Evolutionary conservation across 2,888 invertebrate species (phyloP).

Genomic region (Lithophane leautieri): DNA sequence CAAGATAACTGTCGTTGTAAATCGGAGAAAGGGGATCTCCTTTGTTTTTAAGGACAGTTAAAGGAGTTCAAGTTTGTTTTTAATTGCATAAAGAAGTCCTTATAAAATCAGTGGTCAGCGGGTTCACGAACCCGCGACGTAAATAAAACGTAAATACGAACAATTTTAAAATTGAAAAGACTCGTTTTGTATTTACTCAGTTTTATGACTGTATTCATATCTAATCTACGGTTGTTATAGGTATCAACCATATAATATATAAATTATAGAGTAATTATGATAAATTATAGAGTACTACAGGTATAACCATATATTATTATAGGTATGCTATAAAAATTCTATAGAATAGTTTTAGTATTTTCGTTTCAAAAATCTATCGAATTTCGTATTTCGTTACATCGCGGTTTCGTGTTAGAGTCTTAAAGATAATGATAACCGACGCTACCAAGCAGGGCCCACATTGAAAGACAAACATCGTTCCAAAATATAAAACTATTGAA

Average conservation of each 20-base stretch:
- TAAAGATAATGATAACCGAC: background rate
- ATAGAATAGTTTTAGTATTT: background rate
- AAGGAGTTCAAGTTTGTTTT: slow-evolving; percentile 16
- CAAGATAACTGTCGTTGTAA: slow-evolving; percentile 22
- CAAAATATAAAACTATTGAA: background rate
- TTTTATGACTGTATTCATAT: background rate
- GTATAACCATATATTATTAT: too few species aligned
- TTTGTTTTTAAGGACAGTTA: slow-evolving; percentile 2
- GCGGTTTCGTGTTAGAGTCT: background rate
- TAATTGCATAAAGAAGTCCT: background rate
- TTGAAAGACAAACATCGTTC: background rate
- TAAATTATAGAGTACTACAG: too few species aligned
- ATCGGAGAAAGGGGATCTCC: slow-evolving; percentile 8
- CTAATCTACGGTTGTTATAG: background rate
- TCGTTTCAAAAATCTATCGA: background rate
- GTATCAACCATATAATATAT: too few species aligned
- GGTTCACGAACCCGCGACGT: background rate
- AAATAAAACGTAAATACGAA: background rate
- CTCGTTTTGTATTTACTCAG: background rate
- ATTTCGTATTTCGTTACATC: too few species aligned
- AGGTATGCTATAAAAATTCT: background rate
- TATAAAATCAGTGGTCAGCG: background rate
- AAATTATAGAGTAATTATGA: too few species aligned
- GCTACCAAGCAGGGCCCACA: background rate
- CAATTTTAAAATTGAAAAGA: background rate